These are phyloP conservation scores for Metopolophium dirhodum DNA, from an alignment of 1,140 invertebrate genomes.

Conservation along the genomic window DNA sequence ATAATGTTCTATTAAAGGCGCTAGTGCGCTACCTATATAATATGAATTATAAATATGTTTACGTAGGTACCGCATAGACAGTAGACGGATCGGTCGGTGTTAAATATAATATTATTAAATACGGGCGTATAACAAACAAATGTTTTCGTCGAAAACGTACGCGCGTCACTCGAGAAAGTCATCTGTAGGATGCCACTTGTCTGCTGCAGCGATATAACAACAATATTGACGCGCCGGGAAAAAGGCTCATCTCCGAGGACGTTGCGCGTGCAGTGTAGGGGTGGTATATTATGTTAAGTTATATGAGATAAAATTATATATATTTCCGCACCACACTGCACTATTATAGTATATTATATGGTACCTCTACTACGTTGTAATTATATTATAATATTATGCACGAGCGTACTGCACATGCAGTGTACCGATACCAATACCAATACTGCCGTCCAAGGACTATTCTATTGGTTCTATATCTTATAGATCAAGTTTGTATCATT, in stretches of 20 bases:
- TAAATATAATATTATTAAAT: slow-evolving; percentile 13
- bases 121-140: background rate
- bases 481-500: background rate
- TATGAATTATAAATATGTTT: too few relatives aligned
- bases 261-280: background rate
- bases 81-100: background rate
- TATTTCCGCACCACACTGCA: background rate
- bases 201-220: background rate
- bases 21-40: background rate
- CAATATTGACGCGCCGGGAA: background rate
- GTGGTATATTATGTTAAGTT: background rate
- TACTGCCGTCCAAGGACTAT: too few relatives aligned
- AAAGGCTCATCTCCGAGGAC: background rate
- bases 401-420: too few relatives aligned
- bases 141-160: background rate
- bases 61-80: background rate
- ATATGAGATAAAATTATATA: background rate
- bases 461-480: background rate
- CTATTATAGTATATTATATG: too few relatives aligned
- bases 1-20: background rate
- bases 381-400: too few relatives aligned
- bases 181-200: background rate
- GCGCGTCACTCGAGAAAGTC: background rate
- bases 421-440: background rate
- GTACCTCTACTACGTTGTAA: too few relatives aligned